A percentile compares a stretch with the other conserved stretches of the same genome.
phyloP scores from a whole-genome alignment of 2,888 invertebrate genomes.

The Hololepta plana region DNA sequence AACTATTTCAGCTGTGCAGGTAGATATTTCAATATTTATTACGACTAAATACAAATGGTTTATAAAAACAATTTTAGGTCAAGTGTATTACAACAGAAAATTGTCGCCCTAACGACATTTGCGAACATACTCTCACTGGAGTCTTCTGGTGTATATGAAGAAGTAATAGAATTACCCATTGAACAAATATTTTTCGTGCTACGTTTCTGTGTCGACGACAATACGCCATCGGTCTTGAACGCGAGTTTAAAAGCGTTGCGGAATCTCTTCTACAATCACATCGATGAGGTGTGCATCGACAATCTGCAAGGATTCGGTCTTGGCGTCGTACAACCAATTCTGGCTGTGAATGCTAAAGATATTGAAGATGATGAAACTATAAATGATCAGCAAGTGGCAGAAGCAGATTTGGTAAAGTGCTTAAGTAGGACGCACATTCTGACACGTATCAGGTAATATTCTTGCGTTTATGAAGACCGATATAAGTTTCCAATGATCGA shows the following conservation, averaged over 20 bases:
- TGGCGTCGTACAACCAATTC: conserved; percentile 41
- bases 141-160: conserved; percentile 58
- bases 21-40: conserved; percentile 11
- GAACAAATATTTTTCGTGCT: conserved; percentile 64
- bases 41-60: conserved; percentile 2
- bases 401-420: conserved; percentile 62
- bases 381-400: conserved; percentile 74
- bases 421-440: conserved; percentile 58
- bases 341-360: conserved; percentile 23
- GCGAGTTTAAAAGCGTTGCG: conserved; percentile 61
- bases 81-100: conserved; percentile 65
- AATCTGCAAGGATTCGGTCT: conserved; percentile 45
- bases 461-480: background rate
- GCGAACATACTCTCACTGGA: conserved; percentile 59
- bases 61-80: conserved; percentile 29
- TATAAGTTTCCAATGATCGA: conserved; percentile 1
- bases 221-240: conserved; percentile 49
- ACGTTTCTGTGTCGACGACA: conserved; percentile 75
- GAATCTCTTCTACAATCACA: conserved; percentile 52
- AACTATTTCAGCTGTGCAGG: conserved; percentile 62
- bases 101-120: conserved; percentile 59
- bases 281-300: conserved; percentile 64
- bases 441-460: conserved; percentile 44
- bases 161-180: conserved; percentile 52
- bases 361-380: conserved; percentile 39